Evolutionary conservation across 2,888 invertebrate species (phyloP).

Genomic region (Aproaerema taeniolella): DNA sequence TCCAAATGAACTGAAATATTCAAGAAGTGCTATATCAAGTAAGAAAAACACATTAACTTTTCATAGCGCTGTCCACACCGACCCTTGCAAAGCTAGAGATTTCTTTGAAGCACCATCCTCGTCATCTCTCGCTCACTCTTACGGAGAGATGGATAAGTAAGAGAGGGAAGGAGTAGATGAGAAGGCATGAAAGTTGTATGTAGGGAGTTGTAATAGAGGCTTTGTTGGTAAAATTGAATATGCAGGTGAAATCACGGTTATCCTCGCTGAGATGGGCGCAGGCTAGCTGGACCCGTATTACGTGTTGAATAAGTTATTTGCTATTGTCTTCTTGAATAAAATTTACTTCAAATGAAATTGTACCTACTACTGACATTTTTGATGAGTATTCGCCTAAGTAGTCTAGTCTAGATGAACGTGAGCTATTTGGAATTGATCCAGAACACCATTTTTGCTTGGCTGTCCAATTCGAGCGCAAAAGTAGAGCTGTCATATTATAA

Average conservation of each 20-base stretch:
- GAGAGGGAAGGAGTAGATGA: not conserved
- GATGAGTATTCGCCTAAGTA: too few relatives aligned
- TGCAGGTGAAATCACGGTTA: conserved; percentile 69
- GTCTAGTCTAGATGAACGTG: too few relatives aligned
- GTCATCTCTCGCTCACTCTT: not conserved
- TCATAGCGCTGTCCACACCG: not conserved
- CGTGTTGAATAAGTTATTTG: too few relatives aligned
- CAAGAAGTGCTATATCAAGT: not conserved
- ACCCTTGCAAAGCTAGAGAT: not conserved
- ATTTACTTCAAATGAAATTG: too few relatives aligned
- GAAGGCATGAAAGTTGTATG: not conserved
- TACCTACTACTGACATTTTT: too few relatives aligned
- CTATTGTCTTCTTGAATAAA: too few relatives aligned
- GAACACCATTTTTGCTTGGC: too few relatives aligned
- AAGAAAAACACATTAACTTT: not conserved
- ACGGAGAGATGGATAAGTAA: not conserved
- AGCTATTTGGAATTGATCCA: too few relatives aligned
- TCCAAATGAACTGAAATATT: not conserved
- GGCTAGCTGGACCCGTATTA: too few relatives aligned
- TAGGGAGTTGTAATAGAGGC: conserved; percentile 40
- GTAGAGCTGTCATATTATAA: too few relatives aligned
- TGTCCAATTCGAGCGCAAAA: too few relatives aligned
- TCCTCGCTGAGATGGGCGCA: conserved; percentile 42
- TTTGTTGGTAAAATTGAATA: conserved; percentile 73
- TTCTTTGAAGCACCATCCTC: not conserved